A percentile compares a stretch with the other conserved stretches of the same genome.
These are phyloP conservation scores for Atlantisia rogersi DNA, from an alignment of 2,113 vertebrate genomes.

Conservation along the genomic window DNA sequence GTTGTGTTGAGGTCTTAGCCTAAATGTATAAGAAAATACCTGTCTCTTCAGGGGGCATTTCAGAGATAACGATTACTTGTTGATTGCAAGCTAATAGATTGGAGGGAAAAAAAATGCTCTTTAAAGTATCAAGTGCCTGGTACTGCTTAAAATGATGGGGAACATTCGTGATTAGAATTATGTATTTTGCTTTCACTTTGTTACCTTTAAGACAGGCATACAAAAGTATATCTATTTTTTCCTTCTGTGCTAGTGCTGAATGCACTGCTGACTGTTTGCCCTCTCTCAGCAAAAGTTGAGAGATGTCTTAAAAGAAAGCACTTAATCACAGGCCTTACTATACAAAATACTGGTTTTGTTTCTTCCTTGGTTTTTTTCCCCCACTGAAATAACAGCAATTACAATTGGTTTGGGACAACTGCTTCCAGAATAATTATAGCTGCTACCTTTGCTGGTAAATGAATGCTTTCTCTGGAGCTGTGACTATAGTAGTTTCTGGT, in stretches of 20 bases:
- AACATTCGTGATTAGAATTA: not conserved
- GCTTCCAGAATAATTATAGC: not conserved
- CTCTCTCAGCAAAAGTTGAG: not conserved
- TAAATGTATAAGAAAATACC: not conserved
- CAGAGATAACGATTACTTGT: not conserved
- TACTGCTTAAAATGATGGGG: not conserved
- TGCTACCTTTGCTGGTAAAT: not conserved
- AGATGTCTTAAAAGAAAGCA: not conserved
- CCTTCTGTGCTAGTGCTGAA: not conserved
- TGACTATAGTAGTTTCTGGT: not conserved
- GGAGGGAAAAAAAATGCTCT: fast-evolving
- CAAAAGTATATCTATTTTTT: not conserved
- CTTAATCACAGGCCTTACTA: not conserved
- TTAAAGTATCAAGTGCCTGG: not conserved
- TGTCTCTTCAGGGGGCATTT: not conserved
- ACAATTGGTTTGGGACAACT: not conserved
- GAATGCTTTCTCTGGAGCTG: slow-evolving; percentile 16
- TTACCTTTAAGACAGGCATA: not conserved
- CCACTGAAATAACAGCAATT: not conserved
- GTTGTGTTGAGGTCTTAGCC: not conserved
- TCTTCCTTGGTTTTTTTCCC: not conserved
- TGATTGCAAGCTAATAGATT: not conserved
- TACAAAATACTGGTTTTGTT: not conserved
- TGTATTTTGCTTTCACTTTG: not conserved
- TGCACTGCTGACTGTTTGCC: not conserved